Evolutionary conservation across 2,888 invertebrate genomes (phyloP), one percentile per base, ranked within the genome.

Genomic region (Panopea generosa): DNA sequence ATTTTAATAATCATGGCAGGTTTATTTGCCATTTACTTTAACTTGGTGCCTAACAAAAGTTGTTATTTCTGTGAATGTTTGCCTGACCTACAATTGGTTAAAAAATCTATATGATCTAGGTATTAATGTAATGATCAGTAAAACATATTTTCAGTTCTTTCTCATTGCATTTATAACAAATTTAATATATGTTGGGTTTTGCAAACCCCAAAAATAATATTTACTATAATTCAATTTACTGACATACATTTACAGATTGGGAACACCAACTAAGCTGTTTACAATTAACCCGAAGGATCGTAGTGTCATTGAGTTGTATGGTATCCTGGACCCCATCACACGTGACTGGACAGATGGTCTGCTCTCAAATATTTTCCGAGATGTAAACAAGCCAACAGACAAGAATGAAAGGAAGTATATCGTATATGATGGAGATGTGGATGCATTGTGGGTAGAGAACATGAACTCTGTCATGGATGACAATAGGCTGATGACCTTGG

Each of bases 401-500:
- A 95, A 94, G 87, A 94, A 95, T 79, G 97, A 97, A 90, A 94
- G 95, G 63, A 95, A 95, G 72, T 97, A 97, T 91, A 96, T 97
- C 55, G 93, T 98, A 55, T 98, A 97, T 93, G 98, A 98, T 91
- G 98, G 98, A 2, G 97, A 98, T 90, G 97, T 98, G 2, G 98
- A 98, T 93, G 96, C 98, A 0, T 94, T 97, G 47, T 98, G 98
- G 98, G 97, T 98, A 82, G 98, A 98, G 93, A 98, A 98, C 93
- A 98, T 98, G 97, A 98, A 98, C 93, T 97, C 97, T 0, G 97
- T 98, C 1, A 98, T 98, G 98, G 98, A 98, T 90, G 98, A 98
- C 92, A 98, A 98, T 91, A 96, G 96, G 90, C 93, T 98, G 49
- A 93, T 98, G 66, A 98, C 98, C 0, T 93, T 98, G 71, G 97